Base-by-base conservation (phyloP, 2,797 vertebrate species). In the Orestias chungarensis region DNA sequence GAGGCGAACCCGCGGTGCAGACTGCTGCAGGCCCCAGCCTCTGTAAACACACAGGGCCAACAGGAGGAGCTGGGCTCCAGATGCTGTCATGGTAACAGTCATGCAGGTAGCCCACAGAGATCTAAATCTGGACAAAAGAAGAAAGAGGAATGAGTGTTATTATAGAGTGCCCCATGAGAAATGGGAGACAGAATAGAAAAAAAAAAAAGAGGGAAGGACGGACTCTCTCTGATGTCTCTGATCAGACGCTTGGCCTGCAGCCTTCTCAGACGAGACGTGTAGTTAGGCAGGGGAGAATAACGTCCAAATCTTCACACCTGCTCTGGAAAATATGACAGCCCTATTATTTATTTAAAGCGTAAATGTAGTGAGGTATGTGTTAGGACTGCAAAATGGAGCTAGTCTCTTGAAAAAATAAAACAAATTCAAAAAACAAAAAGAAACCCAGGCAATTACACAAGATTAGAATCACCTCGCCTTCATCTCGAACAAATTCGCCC, bases 1-100 rank as follows among this genome's bases (percentile, higher is more conserved):
- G 87, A 95, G 92, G 79, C 89, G 93, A 69, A 95, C 93, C 88
- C 94, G 81, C 4, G 94, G 93, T 49, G 94, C 84, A 3, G 92
- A 92, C 85, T 92, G 93, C 83, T 92, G 94, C 88, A 92, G 85
- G 87, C 85, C 89, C 68, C 62, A 88, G 86, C 87, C 87, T 88
- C 85, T 75, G 76, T 87, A 94, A 90, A 94, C 92, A 88, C 91
- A 94, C 11, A 92, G 50, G 85, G 91, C 89, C 85, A 92, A 88
- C 88, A 94, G 90, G 78, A 94, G 88, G 83, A 94, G 88, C 38
- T 84, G 91, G 87, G 90, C 88, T 86, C 88, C 86, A 89, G 87
- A 85, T 76, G 91, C 88, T 90, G 90, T 89, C 90, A 92, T 92
- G 92, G 94, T 91, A 92, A 91, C 91, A 79, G 86, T 86, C 92